These are phyloP conservation scores for Coremacera marginata DNA, from an alignment of 2,888 invertebrate genomes.

Conservation along the genomic window DNA sequence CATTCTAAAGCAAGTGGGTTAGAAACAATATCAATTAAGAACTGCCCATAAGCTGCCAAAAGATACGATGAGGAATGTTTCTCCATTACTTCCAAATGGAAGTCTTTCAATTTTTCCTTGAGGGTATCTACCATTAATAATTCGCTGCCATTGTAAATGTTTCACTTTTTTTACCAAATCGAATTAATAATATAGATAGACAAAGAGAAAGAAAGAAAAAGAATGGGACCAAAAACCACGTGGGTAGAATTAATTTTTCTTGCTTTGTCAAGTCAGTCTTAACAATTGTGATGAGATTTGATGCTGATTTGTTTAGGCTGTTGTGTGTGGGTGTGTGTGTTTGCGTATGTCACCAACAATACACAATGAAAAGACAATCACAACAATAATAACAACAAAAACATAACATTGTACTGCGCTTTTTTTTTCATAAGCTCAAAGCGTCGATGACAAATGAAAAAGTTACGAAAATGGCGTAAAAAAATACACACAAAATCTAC, in stretches of 20 bases:
- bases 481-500: background rate
- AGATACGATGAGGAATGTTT: too few relatives aligned
- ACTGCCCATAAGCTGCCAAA: too few relatives aligned
- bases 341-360: background rate
- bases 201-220: background rate
- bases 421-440: background rate
- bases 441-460: slow-evolving; percentile 10
- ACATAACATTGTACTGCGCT: background rate
- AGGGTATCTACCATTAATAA: background rate
- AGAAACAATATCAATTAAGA: too few relatives aligned
- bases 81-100: too few relatives aligned
- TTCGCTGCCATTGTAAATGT: background rate
- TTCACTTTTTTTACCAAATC: background rate
- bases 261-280: background rate
- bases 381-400: slow-evolving; percentile 10
- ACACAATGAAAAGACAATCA: background rate
- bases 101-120: too few relatives aligned
- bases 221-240: background rate
- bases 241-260: background rate
- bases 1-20: too few relatives aligned
- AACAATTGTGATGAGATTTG: slow-evolving; percentile 13
- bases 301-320: background rate
- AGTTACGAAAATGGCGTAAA: background rate
- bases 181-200: background rate
- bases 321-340: background rate